phyloP scores from a whole-genome alignment of 2,113 vertebrate genomes.

The Gymnorhina tibicen region DNA sequence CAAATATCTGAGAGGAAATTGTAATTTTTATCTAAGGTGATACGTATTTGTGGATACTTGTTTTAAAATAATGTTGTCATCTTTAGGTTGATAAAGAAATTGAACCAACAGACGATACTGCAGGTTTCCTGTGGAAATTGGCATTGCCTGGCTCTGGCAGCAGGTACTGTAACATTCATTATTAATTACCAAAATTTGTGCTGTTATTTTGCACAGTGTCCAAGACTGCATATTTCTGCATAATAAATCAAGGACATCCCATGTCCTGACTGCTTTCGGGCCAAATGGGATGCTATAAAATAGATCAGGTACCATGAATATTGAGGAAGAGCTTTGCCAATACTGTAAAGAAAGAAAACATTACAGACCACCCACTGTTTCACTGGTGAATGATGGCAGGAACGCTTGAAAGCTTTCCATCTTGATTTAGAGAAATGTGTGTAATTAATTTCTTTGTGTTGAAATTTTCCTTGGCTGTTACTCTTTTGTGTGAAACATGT shows the following conservation, averaged over 20 bases:
- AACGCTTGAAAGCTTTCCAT: background rate
- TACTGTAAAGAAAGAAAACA: background rate
- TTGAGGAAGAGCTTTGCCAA: background rate
- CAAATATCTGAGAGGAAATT: background rate
- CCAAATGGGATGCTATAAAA: background rate
- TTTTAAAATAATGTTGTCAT: background rate
- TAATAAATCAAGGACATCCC: background rate
- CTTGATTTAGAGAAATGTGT: background rate
- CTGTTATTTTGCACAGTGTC: background rate
- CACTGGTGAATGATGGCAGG: background rate
- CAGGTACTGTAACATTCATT: conserved; percentile 76
- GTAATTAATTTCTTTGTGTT: background rate
- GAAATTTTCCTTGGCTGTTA: background rate
- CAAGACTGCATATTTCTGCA: background rate
- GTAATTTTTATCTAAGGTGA: background rate
- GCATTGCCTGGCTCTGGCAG: conserved; percentile 95
- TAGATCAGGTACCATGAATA: background rate
- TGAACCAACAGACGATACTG: conserved; percentile 90
- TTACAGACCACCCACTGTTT: background rate
- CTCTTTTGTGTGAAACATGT: background rate
- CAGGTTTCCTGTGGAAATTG: conserved; percentile 97
- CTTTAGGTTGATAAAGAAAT: conserved; percentile 89
- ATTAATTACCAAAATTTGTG: background rate
- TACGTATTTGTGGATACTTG: background rate
- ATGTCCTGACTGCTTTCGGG: background rate